A percentile compares a stretch with the other conserved stretches of the same genome.
Evolutionary conservation across 2,113 vertebrate species (phyloP).

Genomic region (Dinomys branickii): DNA sequence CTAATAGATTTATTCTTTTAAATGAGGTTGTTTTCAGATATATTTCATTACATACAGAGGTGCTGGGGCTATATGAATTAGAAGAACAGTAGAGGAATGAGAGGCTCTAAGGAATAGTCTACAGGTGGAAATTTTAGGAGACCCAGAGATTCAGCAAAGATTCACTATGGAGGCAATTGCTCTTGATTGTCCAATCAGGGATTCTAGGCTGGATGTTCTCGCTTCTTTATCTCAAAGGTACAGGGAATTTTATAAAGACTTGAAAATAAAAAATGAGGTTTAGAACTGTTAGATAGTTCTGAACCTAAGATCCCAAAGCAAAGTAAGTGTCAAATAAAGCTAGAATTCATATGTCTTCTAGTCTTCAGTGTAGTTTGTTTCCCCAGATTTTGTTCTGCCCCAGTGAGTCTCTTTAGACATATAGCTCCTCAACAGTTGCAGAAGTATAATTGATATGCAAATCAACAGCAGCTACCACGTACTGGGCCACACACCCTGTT

Average conservation of each 20-base stretch:
- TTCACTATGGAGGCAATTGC: background rate
- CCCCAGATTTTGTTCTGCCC: background rate
- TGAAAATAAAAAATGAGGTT: background rate
- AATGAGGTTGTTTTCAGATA: slow-evolving; percentile 67
- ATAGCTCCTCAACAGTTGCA: background rate
- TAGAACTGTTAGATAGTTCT: background rate
- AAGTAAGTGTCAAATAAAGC: slow-evolving; percentile 8
- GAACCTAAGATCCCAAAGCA: background rate
- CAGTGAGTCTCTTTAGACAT: background rate
- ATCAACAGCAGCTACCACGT: background rate
- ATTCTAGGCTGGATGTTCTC: background rate
- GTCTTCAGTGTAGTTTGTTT: background rate
- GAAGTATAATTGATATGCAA: slow-evolving; percentile 39
- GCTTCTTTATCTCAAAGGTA: background rate
- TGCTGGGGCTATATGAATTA: slow-evolving; percentile 64
- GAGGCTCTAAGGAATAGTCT: background rate
- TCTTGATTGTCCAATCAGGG: background rate
- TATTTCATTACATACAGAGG: slow-evolving; percentile 76
- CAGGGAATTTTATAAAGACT: background rate
- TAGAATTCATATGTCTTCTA: background rate
- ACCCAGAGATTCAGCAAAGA: slow-evolving; percentile 37
- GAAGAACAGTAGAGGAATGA: slow-evolving; percentile 47
- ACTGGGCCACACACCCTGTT: background rate
- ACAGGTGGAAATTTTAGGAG: slow-evolving; percentile 59
- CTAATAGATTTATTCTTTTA: slow-evolving; percentile 83